Percentiles rank a stretch among this genome's conserved stretches.
Conservation (phyloP, 2,888 invertebrate species). For the Acronicta alni region DNA sequence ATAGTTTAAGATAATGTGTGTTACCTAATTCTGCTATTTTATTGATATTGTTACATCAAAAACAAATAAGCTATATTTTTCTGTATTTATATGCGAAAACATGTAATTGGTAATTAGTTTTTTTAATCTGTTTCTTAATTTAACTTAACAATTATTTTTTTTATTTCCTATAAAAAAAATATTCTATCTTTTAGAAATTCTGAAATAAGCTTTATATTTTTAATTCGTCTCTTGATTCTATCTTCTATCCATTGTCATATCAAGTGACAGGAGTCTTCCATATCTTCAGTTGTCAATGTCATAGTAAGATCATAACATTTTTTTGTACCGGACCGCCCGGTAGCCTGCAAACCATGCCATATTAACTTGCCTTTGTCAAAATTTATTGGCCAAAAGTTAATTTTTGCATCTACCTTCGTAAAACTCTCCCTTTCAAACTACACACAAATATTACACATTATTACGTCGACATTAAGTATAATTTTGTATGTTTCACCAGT, state of each 20-base stretch:
- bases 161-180: no score
- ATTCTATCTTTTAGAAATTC: no score
- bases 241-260: slow-evolving; percentile 34
- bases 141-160: no score
- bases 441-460: not conserved
- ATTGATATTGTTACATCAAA: no score
- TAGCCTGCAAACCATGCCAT: slow-evolving; percentile 70
- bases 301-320: slow-evolving; percentile 61
- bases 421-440: slow-evolving; percentile 25
- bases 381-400: slow-evolving; percentile 80
- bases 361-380: slow-evolving; percentile 74
- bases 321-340: slow-evolving; percentile 78
- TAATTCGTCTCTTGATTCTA: slow-evolving; percentile 1
- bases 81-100: no score
- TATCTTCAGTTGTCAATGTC: slow-evolving; percentile 46
- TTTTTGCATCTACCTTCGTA: slow-evolving; percentile 60
- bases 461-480: not conserved
- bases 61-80: no score
- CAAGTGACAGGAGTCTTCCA: slow-evolving; percentile 37
- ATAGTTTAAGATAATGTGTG: no score
- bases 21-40: no score
- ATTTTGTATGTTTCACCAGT: not conserved
- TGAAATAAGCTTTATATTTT: slow-evolving; percentile 17
- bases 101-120: no score
- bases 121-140: not conserved